Evolutionary conservation across 2,797 vertebrate genomes (phyloP).

Genomic region (Neomorphus geoffroyi): DNA sequence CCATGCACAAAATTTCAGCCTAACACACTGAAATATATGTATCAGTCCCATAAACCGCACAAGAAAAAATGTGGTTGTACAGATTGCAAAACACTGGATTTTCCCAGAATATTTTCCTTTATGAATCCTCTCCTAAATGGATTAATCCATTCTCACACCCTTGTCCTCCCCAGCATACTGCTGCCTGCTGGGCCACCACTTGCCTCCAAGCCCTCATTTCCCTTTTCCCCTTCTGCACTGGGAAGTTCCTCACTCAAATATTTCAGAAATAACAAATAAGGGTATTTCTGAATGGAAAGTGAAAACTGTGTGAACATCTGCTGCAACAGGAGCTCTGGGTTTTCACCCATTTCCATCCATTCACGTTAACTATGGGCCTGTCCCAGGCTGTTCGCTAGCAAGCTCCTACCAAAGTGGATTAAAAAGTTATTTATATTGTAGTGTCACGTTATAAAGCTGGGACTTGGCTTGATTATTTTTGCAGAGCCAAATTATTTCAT

Average conservation of each 20-base stretch:
- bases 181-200: rapidly evolving
- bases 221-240: rapidly evolving
- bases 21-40: not conserved
- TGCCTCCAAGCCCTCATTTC: rapidly evolving
- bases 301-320: not conserved
- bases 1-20: not conserved
- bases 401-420: not conserved
- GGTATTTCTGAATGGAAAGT: not conserved
- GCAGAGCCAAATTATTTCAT: not conserved
- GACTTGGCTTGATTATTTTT: not conserved
- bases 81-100: not conserved
- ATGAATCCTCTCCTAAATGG: not conserved
- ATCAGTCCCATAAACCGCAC: not conserved
- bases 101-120: not conserved
- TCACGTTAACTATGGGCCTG: not conserved
- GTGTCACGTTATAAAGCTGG: not conserved
- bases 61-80: not conserved
- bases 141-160: not conserved
- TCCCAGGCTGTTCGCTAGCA: not conserved
- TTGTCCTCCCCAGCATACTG: rapidly evolving
- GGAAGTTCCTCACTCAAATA: not conserved
- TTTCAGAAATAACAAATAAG: not conserved
- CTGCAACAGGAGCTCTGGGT: not conserved
- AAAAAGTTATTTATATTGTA: not conserved
- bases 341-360: not conserved